Percentiles rank a stretch among this genome's conserved stretches.
Evolutionary conservation across 2,888 invertebrate species (phyloP).

Genomic region (Drosophila merina): DNA sequence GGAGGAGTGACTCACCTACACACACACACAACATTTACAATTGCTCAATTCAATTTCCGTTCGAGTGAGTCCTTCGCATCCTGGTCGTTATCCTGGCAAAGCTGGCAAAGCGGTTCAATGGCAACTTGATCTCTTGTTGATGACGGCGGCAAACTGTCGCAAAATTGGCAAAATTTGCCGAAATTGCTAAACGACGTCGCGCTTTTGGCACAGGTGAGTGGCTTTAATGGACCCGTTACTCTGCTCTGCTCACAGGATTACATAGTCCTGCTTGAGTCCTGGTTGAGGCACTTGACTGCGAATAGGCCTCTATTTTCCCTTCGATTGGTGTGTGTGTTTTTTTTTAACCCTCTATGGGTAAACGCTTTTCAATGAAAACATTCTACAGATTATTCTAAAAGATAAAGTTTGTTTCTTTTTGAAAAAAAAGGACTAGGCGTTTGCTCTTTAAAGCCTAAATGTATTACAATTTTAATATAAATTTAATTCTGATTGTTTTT

Average conservation of each 20-base stretch:
- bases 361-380: background rate
- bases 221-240: slow-evolving; percentile 73
- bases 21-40: slow-evolving; percentile 71
- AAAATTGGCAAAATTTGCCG: slow-evolving; percentile 52
- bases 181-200: slow-evolving; percentile 58
- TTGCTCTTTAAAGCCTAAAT: too few relatives aligned
- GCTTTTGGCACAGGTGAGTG: slow-evolving; percentile 73
- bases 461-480: too few relatives aligned
- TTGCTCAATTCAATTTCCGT: slow-evolving; percentile 82
- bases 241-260: slow-evolving; percentile 56
- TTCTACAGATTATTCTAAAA: background rate
- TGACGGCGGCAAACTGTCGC: slow-evolving; percentile 76
- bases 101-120: slow-evolving; percentile 47
- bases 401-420: background rate
- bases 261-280: slow-evolving; percentile 8
- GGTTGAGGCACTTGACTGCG: slow-evolving; percentile 58
- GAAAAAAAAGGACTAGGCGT: background rate
- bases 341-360: background rate
- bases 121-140: slow-evolving; percentile 70
- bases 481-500: background rate
- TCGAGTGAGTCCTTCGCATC: slow-evolving; percentile 63
- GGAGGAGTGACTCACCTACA: slow-evolving; percentile 57
- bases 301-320: slow-evolving; percentile 42
- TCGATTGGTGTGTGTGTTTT: background rate
- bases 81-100: background rate